These are phyloP conservation scores for Athetis lepigone DNA, from an alignment of 2,888 invertebrate species.

Conservation along the genomic window DNA sequence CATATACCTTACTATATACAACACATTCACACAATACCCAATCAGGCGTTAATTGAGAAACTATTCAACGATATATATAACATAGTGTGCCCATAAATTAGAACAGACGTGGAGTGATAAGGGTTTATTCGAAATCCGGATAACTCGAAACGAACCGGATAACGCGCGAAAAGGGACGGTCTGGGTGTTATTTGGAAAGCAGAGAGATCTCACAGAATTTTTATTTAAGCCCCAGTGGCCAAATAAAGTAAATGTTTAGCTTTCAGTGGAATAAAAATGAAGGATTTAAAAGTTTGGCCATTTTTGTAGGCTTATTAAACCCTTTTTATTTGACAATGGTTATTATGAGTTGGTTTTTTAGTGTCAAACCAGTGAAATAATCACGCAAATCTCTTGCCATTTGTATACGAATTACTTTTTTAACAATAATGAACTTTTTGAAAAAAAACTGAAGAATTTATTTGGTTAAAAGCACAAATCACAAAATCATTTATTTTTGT, in stretches of 20 bases:
- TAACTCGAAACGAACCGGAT: conserved; percentile 34
- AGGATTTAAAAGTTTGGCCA: not conserved
- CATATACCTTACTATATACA: not conserved
- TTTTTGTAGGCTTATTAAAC: not conserved
- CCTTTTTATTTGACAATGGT: too few relatives aligned
- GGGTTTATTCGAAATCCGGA: conserved; percentile 46
- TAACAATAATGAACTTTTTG: too few relatives aligned
- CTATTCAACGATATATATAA: not conserved
- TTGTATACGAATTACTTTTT: too few relatives aligned
- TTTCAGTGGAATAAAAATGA: not conserved
- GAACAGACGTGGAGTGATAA: conserved; percentile 30
- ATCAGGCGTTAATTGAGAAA: conserved; percentile 5
- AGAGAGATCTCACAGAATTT: conserved; percentile 4
- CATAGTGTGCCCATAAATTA: conserved; percentile 38
- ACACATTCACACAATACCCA: not conserved
- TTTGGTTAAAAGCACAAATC: too few relatives aligned
- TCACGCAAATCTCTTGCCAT: not conserved
- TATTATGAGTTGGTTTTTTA: too few relatives aligned
- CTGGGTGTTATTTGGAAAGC: conserved; percentile 25
- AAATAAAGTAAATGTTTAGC: conserved; percentile 22
- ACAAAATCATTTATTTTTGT: too few relatives aligned
- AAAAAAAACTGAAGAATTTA: too few relatives aligned
- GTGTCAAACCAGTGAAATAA: too few relatives aligned
- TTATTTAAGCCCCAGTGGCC: conserved; percentile 9
- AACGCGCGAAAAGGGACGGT: conserved; percentile 30